Base-by-base conservation (phyloP, 2,888 invertebrate species). In the Brachylomia viminalis region DNA sequence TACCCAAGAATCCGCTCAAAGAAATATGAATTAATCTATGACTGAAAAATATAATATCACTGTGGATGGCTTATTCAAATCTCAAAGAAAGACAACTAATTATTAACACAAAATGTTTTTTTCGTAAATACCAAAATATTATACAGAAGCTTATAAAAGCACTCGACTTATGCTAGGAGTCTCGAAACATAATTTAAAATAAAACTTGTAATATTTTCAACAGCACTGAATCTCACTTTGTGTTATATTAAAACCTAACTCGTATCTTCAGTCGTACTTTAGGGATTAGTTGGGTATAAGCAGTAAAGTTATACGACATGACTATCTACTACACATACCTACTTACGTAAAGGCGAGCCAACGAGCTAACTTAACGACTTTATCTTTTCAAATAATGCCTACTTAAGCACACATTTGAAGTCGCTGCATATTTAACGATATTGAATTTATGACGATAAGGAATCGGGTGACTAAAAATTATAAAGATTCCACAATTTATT, bases 401-500 rank as follows among this genome's bases (percentile, higher is more conserved):
- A 94, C 94, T 95, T 94, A 94, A 93, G 93, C 91, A 92, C 91
- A 92, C 91, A 90, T 91, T 91, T 89, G 83, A 87, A 90, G 87
- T 84, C 88, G 90, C 88, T 90, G 92, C 90, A 92, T 91, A 92
- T 93, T 95, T 95, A 96, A 96, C 95, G 93, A 96, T 95, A 95
- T 94, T 94, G 93, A 96, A 96, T 96, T 96, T 96, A 96, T 95
- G 95, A 92, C 94, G 89, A 87, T 92, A 93, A 94, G 94, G 92
- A 93, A 94, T 93, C 92, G 93, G 91, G 90, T 91, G 91, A 92
- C 92, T 94, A 93, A 95, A 96, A 96, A 96, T 95, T 95, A 94
- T 96, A 96, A 96, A 96, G 95, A 96, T 95, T 95, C 95, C 94
- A 93, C 90, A 94, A 96, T 96, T 96, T 96, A 96, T 95, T 91